Base-by-base conservation (phyloP, 2,888 invertebrate species). In the Entomobrya proxima region DNA sequence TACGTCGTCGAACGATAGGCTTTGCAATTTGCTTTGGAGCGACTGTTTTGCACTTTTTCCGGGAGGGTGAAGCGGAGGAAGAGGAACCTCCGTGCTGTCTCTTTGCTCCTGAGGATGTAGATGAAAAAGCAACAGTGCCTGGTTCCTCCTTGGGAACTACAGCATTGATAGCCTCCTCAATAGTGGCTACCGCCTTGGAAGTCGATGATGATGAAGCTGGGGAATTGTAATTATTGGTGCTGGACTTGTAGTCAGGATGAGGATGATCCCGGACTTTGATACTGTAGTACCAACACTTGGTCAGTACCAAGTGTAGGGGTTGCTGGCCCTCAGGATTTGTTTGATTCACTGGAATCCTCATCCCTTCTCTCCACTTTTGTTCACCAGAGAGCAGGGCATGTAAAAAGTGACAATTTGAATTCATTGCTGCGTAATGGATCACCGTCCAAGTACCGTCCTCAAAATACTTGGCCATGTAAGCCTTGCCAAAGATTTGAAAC, bases 361-460 rank as follows among this genome's bases (percentile, higher is more conserved):
- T n/a, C n/a, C n/a, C n/a, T n/a, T n/a, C n/a, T 27, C 11, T 40
- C 55, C 76, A 30, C 15, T 76, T 76, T n/a, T 11, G 4, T 0
- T 61, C 47, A 0, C 15, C 18, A 11, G 58, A 52, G 7, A 74
- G 13, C 7, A 74, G 32, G 0, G 50, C 74, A 52, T 74, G 50
- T 13, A 74, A 35, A 52, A 74, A 74, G 18, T 74, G 1, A 11
- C 52, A 55, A 18, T 83, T 83, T 67, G 84, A 84, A 18, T 84
- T 67, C 44, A 78, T 78, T 1, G 77, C 77, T 2, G 84, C 77
- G 30, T 78, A 78, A 15, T 84, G 84, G n/a, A 84, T 1, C 1
- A 77, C 77, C 1, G 83, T 76, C 52, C 67, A 83, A 0, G 21
- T 27, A 3, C 58, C 78, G n/a, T 58, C 55, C 6, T 24, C 18